A percentile compares a stretch with the other conserved stretches of the same genome.
Conservation (phyloP, 2,797 vertebrate species). For the Rhadinocentrus ornatus region DNA sequence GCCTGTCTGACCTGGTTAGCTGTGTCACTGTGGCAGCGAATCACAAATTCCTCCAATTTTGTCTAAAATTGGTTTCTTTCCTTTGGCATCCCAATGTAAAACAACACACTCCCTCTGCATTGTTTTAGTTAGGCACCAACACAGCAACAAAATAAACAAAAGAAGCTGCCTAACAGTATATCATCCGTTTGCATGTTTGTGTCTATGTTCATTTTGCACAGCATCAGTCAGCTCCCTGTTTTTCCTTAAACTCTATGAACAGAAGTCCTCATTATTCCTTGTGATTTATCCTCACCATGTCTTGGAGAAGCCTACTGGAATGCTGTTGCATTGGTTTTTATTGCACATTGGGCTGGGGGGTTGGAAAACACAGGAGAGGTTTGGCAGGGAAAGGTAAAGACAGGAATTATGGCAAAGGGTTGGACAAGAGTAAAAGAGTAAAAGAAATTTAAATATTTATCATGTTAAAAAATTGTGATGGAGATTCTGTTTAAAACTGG, state of each 20-base stretch:
- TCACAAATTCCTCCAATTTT: background rate
- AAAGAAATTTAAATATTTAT: conserved; percentile 45
- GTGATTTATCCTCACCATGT: conserved; percentile 68
- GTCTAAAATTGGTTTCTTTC: background rate
- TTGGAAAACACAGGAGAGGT: conserved; percentile 66
- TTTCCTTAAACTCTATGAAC: conserved; percentile 42
- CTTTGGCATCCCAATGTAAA: conserved; percentile 4
- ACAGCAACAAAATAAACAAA: conserved; percentile 33
- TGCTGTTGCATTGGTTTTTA: conserved; percentile 61
- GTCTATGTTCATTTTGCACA: conserved; percentile 18
- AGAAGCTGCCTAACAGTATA: conserved; percentile 28
- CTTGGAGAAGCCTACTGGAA: conserved; percentile 65
- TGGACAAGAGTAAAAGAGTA: conserved; percentile 37
- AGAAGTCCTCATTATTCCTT: conserved; percentile 58
- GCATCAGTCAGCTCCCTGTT: conserved; percentile 38
- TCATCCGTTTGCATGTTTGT: conserved; percentile 2
- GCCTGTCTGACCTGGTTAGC: background rate
- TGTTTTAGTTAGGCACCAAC: conserved; percentile 28
- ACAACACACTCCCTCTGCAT: conserved; percentile 7
- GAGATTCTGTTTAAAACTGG: background rate
- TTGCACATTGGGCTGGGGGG: conserved; percentile 53
- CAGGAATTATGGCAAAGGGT: conserved; percentile 63
- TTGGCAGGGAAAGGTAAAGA: conserved; percentile 58
- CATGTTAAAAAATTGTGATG: conserved; percentile 44
- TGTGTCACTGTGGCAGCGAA: background rate